Conservation (phyloP, 2,113 vertebrate species). For the Bombycilla garrulus region DNA sequence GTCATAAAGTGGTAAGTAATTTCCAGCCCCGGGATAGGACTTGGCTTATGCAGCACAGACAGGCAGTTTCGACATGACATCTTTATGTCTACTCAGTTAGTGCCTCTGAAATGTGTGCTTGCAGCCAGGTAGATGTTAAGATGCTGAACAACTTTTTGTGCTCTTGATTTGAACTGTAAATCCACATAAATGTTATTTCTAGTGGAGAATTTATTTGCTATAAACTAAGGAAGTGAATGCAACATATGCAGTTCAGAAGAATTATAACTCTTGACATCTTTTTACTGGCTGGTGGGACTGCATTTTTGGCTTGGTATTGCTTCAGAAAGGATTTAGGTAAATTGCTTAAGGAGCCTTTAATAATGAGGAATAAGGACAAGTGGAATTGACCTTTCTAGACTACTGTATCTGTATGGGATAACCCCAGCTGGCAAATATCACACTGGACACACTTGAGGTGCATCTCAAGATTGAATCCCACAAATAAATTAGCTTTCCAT, state of each 20-base stretch:
- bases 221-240: neutral
- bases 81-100: constrained; percentile 5
- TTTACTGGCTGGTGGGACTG: neutral
- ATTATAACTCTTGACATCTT: constrained; percentile 5
- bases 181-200: neutral
- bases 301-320: neutral
- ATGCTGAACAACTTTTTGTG: neutral
- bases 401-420: neutral
- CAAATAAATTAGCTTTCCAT: neutral
- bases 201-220: neutral
- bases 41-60: neutral
- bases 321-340: constrained; percentile 1
- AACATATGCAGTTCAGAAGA: neutral
- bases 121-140: neutral
- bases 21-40: neutral
- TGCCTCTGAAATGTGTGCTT: neutral
- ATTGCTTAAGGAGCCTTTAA: neutral
- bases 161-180: constrained; percentile 7
- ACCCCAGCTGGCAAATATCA: neutral
- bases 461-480: neutral
- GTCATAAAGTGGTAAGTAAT: neutral
- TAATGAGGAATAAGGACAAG: neutral
- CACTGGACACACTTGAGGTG: neutral
- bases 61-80: neutral
- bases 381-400: constrained; percentile 7